Evolutionary conservation across 2,888 invertebrate species (phyloP), one percentile per base, ranked within the genome.

Genomic region (Metallyticus violacea): DNA sequence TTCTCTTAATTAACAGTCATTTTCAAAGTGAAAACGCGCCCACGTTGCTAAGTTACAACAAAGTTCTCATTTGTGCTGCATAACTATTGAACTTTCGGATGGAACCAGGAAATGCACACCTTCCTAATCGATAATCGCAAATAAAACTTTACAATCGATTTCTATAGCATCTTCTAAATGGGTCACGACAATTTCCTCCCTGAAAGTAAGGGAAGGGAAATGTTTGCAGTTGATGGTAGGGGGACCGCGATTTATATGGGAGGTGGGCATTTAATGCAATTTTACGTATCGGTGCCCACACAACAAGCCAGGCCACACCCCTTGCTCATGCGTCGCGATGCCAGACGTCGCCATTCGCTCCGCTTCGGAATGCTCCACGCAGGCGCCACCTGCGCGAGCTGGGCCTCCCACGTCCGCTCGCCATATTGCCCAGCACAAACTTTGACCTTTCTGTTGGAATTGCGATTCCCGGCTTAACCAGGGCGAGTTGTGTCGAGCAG

Each of bases 231-330:
- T n/a, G n/a, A n/a, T n/a, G n/a, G n/a, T n/a, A n/a, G n/a, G n/a
- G n/a, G n/a, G n/a, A 4, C 15, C 2, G 40, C 40, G 40, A 62
- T 62, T 62, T 62, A 15, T 62, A 22, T 62, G 79, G 79, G 29
- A 30, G 82, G 82, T 82, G 82, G 62, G 82, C 82, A 82, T 82
- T 82, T 82, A 82, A 82, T 82, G 76, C 26, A 82, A 82, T 82
- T 76, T 82, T 62, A 82, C 82, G 76, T 82, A 26, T 62, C 82
- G 62, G 25, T 82, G 82, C 62, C 82, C 62, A 82, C 81, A 79
- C 26, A 15, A 15, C 29, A 9, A 62, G 40, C 15, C 40, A 62
- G 40, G 40, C 40, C 40, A 15, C 82, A 22, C 26, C 26, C 27
- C 27, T 7, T 80, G 27, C 80, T 80, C 82, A 26, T 28, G 62